Conservation (phyloP, 2,113 vertebrate species). For the Callopanchax toddi region DNA sequence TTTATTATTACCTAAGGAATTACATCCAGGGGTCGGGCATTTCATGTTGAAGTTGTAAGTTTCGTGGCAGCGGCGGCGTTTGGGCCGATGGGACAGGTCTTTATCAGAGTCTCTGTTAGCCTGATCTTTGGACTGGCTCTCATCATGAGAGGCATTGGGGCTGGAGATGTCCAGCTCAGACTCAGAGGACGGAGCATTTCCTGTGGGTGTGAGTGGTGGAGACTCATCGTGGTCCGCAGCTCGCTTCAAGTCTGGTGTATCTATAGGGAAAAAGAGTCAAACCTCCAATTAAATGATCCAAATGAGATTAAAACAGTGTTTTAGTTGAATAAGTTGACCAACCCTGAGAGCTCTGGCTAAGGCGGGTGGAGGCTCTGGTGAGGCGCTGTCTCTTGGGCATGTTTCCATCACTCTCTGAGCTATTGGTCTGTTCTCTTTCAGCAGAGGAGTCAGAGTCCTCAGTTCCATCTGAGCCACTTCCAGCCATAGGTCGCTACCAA, state of each 20-base stretch:
- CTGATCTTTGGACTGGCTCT: constrained; percentile 93
- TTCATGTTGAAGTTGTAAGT: constrained; percentile 99
- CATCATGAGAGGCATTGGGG: constrained; percentile 95
- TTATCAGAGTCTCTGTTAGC: constrained; percentile 94
- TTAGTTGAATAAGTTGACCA: constrained; percentile 2
- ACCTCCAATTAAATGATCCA: neutral
- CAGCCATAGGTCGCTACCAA: constrained; percentile 88
- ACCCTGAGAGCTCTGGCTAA: constrained; percentile 99
- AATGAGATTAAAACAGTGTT: neutral
- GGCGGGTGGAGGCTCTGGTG: constrained; percentile 93
- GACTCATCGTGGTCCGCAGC: constrained; percentile 93
- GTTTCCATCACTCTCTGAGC: constrained; percentile 94
- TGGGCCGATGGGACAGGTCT: constrained; percentile 94
- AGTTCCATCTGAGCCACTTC: constrained; percentile 95
- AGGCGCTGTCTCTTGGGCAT: constrained; percentile 88
- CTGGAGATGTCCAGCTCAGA: constrained; percentile 99
- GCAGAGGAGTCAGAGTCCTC: constrained; percentile 98
- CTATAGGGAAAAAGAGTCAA: constrained; percentile 38
- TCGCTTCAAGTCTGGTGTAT: constrained; percentile 87
- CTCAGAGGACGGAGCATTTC: constrained; percentile 98
- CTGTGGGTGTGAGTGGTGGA: constrained; percentile 95
- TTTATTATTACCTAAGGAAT: constrained; percentile 87
- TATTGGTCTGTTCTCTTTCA: constrained; percentile 95
- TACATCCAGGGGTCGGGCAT: constrained; percentile 96
- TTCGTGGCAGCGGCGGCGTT: constrained; percentile 96